A percentile compares a stretch with the other conserved stretches of the same genome.
These are phyloP conservation scores for roundworm (Caenorhabditis elegans) DNA, from an alignment of 1,140 invertebrate species.

Conservation along the genomic window DNA sequence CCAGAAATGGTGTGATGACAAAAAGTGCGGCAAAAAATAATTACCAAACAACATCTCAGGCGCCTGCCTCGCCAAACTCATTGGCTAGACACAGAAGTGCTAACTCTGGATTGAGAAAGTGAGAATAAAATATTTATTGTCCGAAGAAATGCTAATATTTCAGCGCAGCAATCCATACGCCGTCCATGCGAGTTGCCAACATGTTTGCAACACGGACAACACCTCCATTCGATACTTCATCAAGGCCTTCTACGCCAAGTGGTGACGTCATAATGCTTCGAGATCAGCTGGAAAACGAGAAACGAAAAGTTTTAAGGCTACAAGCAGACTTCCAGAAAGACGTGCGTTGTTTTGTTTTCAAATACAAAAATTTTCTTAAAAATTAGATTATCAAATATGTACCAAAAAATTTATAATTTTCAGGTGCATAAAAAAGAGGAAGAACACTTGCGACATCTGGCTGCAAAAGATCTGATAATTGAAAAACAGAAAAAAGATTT, in stretches of 20 bases:
- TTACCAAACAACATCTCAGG: not conserved
- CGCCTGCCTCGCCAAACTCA: not conserved
- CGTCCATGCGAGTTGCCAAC: not conserved
- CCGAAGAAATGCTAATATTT: no score
- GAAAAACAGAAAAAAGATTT: not conserved
- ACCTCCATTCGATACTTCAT: not conserved
- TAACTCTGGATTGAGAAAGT: constrained; percentile 9
- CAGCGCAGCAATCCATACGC: not conserved
- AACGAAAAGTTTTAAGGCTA: not conserved
- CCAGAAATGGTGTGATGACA: not conserved
- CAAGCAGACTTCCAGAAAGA: not conserved
- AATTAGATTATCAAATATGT: no score
- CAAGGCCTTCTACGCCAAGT: not conserved
- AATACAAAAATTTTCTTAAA: no score
- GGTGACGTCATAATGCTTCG: not conserved
- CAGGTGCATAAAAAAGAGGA: not conserved
- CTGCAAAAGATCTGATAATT: not conserved
- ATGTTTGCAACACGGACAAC: not conserved
- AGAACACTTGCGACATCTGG: not conserved
- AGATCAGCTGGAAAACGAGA: not conserved
- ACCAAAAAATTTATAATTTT: not conserved
- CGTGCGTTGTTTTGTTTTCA: no score
- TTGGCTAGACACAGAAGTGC: not conserved
- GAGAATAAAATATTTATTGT: not conserved
- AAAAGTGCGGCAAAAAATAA: no score